These are phyloP conservation scores for Physella acuta DNA, from an alignment of 1,140 invertebrate species.

Conservation along the genomic window DNA sequence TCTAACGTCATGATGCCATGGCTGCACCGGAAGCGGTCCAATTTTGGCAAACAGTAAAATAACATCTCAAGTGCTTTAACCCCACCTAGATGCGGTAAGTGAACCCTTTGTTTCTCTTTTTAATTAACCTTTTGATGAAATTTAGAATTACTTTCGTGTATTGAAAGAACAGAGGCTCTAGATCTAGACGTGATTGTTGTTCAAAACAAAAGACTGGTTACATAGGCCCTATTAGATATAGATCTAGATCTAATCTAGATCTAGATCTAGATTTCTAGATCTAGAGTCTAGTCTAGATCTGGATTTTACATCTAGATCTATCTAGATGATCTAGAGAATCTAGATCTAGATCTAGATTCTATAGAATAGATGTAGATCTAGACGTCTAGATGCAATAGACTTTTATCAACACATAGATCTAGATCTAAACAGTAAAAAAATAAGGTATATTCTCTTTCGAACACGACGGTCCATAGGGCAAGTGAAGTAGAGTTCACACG, in stretches of 20 bases:
- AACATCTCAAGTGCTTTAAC: not conserved
- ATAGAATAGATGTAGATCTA: no score
- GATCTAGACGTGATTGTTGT: not conserved
- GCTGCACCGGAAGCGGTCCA: not conserved
- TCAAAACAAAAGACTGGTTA: not conserved
- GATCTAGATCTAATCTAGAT: not conserved
- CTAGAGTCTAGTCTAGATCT: not conserved
- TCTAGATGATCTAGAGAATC: not conserved
- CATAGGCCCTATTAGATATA: not conserved
- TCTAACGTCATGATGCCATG: not conserved
- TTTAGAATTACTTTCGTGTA: not conserved
- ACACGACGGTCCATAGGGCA: no score
- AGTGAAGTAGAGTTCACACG: no score
- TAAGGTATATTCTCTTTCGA: not conserved
- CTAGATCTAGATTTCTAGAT: no score
- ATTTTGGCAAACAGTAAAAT: not conserved
- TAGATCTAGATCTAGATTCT: not conserved
- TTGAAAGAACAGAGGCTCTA: not conserved
- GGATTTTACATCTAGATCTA: not conserved
- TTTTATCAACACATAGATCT: not conserved
- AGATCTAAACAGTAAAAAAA: not conserved
- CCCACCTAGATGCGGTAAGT: not conserved
- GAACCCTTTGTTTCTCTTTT: not conserved
- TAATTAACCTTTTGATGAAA: not conserved
- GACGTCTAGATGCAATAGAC: not conserved